phyloP scores from a whole-genome alignment of 2,113 vertebrate species.

The Origma solitaria region DNA sequence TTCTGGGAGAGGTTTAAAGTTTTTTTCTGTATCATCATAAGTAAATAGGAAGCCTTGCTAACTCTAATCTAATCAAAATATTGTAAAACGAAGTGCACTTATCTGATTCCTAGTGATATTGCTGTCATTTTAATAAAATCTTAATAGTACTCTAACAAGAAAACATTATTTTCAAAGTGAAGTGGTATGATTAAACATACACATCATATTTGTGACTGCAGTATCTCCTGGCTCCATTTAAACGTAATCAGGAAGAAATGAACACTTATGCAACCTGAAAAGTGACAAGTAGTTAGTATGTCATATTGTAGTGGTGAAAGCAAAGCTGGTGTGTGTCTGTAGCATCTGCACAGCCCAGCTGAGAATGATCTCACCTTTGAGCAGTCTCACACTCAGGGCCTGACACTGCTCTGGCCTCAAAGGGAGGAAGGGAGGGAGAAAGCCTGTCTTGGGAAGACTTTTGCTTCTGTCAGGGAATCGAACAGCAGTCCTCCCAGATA shows the following conservation, averaged over 20 bases:
- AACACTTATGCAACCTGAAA: neutral
- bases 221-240: neutral
- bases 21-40: neutral
- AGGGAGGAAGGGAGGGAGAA: neutral
- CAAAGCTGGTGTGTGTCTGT: neutral
- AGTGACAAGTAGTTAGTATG: neutral
- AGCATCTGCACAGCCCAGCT: neutral
- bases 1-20: neutral
- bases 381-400: neutral
- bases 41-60: neutral
- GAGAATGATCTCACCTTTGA: neutral
- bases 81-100: slow-evolving; percentile 5
- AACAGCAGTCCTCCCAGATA: neutral
- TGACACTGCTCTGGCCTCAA: neutral
- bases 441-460: neutral
- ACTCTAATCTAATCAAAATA: slow-evolving; percentile 29
- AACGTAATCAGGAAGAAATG: neutral
- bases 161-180: slow-evolving; percentile 32
- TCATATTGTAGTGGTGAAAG: neutral
- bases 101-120: neutral
- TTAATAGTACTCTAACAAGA: slow-evolving; percentile 25
- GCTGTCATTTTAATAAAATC: slow-evolving; percentile 44
- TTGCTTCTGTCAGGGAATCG: neutral
- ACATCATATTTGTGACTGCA: neutral
- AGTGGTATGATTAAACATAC: neutral